Percentiles rank a stretch among this genome's conserved stretches.
Conservation (phyloP, 2,113 vertebrate genomes). For the Mesembrinibis cayennensis region DNA sequence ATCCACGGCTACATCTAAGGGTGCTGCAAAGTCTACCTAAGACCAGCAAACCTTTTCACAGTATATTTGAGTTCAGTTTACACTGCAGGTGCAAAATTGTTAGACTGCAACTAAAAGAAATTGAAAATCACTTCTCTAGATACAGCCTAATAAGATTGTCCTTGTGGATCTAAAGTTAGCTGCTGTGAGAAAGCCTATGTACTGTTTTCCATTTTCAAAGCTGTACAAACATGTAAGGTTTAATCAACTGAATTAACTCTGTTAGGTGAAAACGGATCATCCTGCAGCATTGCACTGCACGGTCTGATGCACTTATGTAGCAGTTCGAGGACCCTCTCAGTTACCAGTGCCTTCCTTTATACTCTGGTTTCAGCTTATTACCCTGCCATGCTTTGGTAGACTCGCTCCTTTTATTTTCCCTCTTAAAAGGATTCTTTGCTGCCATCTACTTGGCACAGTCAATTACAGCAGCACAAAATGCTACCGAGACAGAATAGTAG, state of each 20-base stretch:
- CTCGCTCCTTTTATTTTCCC: background rate
- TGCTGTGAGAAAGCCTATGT: background rate
- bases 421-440: slow-evolving; percentile 4
- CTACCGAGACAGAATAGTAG: rapidly evolving
- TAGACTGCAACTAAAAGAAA: background rate
- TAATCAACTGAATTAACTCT: background rate
- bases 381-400: background rate
- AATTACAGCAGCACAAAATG: background rate
- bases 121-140: background rate
- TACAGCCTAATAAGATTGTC: background rate
- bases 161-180: background rate
- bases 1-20: rapidly evolving
- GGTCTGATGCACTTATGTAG: background rate
- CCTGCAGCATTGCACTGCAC: background rate
- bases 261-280: background rate
- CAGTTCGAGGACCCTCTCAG: background rate
- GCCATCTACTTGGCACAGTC: background rate
- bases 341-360: background rate
- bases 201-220: background rate
- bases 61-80: background rate
- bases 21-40: background rate
- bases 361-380: background rate
- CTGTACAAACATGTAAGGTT: background rate
- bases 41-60: background rate
- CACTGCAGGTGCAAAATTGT: background rate